Conservation (phyloP, 2,888 invertebrate species). For the Spodoptera littoralis region DNA sequence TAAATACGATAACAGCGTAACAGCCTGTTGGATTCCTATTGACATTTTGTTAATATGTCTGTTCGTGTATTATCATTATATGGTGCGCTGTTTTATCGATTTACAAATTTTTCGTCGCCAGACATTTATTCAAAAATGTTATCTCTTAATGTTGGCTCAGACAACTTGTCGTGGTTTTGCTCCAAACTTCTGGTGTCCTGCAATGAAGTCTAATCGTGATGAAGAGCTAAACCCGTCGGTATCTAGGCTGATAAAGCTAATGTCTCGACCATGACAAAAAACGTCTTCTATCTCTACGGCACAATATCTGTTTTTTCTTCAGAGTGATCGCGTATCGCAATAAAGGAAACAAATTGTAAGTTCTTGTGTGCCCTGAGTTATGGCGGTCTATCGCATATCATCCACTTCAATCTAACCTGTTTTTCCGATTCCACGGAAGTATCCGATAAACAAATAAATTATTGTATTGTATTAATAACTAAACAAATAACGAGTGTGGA, state of each 20-base stretch:
- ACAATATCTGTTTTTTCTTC: conserved; percentile 34
- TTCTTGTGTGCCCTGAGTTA: conserved; percentile 26
- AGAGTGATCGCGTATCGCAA: conserved; percentile 17
- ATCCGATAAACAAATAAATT: conserved; percentile 34
- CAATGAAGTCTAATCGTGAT: no score
- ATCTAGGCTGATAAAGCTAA: conserved; percentile 4
- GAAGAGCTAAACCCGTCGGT: no score
- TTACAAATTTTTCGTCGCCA: no score
- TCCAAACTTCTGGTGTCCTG: no score
- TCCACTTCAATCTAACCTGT: conserved; percentile 16
- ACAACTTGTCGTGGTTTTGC: no score
- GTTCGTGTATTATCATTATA: conserved; percentile 42
- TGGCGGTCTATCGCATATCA: conserved; percentile 32
- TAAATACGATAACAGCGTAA: conserved; percentile 69
- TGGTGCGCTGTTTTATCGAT: not conserved
- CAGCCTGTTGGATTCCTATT: conserved; percentile 59
- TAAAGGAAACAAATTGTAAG: conserved; percentile 35
- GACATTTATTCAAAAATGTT: no score
- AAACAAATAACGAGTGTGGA: conserved; percentile 34
- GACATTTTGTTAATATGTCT: conserved; percentile 59
- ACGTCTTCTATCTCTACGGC: not conserved
- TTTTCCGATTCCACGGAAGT: conserved; percentile 39
- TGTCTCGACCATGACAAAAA: conserved; percentile 14
- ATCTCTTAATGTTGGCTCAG: no score
- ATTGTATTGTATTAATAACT: conserved; percentile 37